Percentiles rank a stretch among this genome's conserved stretches.
These are phyloP conservation scores for Lochmaea capreae DNA, from an alignment of 2,888 invertebrate species.

Conservation along the genomic window DNA sequence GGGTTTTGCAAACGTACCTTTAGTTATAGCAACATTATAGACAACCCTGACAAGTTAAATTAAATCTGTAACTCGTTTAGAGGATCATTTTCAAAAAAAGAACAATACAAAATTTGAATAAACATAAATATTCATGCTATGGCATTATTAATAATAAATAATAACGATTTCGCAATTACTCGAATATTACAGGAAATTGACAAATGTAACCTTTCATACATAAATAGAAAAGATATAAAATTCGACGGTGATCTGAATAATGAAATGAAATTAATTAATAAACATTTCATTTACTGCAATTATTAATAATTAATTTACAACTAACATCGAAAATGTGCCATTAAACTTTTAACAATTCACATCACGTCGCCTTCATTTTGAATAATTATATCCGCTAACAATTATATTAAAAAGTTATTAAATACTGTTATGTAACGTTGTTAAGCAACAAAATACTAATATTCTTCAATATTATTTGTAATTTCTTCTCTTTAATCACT, in stretches of 20 bases:
- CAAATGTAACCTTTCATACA: neutral
- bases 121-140: too few species aligned
- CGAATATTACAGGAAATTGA: neutral
- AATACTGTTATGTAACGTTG: neutral
- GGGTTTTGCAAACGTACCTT: too few species aligned
- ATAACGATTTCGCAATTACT: neutral
- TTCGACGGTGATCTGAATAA: conserved; percentile 9
- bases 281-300: conserved; percentile 1
- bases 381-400: conserved; percentile 1
- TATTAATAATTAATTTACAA: conserved; percentile 10
- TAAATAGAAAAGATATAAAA: conserved; percentile 8
- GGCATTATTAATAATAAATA: too few species aligned
- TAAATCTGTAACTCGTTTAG: too few species aligned
- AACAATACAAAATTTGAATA: too few species aligned
- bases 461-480: neutral
- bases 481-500: too few species aligned
- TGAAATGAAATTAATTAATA: conserved; percentile 6
- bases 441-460: neutral
- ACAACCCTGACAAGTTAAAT: too few species aligned
- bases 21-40: too few species aligned
- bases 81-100: too few species aligned
- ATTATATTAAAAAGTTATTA: neutral
- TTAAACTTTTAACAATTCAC: conserved; percentile 1
- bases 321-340: neutral
- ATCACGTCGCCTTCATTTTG: neutral